These are phyloP conservation scores for Drosophila percnosoma DNA, from an alignment of 2,888 invertebrate genomes.

Conservation along the genomic window DNA sequence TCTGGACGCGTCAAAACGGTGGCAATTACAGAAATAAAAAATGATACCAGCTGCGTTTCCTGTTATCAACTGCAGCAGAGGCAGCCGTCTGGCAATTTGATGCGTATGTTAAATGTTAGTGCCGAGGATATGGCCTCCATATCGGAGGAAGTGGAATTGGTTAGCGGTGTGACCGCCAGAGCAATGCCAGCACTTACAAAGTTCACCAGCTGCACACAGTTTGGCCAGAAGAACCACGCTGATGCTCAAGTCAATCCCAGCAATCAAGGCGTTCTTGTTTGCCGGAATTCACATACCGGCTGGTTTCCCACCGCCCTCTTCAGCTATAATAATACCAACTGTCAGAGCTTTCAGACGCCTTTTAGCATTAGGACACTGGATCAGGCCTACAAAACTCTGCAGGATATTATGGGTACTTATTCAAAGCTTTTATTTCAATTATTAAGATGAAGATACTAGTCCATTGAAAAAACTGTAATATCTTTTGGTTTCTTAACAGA, in stretches of 20 bases:
- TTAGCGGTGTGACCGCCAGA: slow-evolving; percentile 44
- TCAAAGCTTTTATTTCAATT: not conserved
- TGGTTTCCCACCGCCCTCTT: slow-evolving; percentile 91
- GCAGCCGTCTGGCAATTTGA: slow-evolving; percentile 60
- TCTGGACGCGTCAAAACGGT: slow-evolving; percentile 86
- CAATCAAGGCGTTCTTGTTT: slow-evolving; percentile 90
- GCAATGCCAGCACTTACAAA: slow-evolving; percentile 59
- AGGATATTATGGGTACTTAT: slow-evolving; percentile 77
- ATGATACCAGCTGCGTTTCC: slow-evolving; percentile 61
- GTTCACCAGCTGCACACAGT: slow-evolving; percentile 76
- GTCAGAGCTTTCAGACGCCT: slow-evolving; percentile 76
- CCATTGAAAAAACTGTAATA: not conserved
- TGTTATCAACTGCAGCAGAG: slow-evolving; percentile 81
- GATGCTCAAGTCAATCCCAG: slow-evolving; percentile 71
- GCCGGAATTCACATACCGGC: slow-evolving; percentile 87
- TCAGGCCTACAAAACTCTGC: slow-evolving; percentile 70
- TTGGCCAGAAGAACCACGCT: slow-evolving; percentile 63
- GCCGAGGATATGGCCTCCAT: slow-evolving; percentile 75
- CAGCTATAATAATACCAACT: slow-evolving; percentile 86
- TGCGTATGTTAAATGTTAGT: slow-evolving; percentile 67
- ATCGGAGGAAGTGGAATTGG: slow-evolving; percentile 72
- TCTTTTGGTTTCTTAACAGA: slow-evolving; percentile 55
- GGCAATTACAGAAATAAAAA: slow-evolving; percentile 83
- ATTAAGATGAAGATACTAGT: not conserved
- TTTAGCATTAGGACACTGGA: slow-evolving; percentile 75